phyloP scores from a whole-genome alignment of 2,113 vertebrate species.

The Martes martes region DNA sequence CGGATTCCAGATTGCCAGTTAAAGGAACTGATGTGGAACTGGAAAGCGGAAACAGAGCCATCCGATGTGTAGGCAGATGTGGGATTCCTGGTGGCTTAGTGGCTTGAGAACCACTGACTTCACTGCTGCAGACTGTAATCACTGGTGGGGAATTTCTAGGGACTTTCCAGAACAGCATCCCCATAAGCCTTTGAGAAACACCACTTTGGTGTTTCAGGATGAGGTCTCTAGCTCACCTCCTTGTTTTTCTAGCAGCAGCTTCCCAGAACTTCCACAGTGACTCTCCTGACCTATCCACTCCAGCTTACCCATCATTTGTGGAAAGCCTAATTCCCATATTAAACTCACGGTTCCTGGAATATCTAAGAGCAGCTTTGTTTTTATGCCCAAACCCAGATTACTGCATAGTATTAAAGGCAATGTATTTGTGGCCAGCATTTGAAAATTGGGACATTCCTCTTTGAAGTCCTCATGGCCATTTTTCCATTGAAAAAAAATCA shows the following conservation, averaged over 20 bases:
- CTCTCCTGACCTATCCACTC: not conserved
- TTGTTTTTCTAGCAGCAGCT: not conserved
- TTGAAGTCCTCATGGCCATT: not conserved
- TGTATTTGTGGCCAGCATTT: not conserved
- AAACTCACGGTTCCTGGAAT: not conserved
- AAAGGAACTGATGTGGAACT: not conserved
- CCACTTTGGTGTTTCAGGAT: not conserved
- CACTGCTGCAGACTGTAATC: not conserved
- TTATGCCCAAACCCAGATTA: not conserved
- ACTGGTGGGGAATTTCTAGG: not conserved
- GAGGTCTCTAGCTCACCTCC: not conserved
- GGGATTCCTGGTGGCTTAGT: not conserved
- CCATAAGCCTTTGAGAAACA: not conserved
- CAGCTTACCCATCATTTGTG: not conserved
- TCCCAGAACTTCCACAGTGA: not conserved
- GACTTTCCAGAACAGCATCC: not conserved
- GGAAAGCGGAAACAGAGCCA: not conserved
- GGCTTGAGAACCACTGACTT: not conserved
- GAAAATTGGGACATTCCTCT: not conserved
- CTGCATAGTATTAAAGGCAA: not conserved
- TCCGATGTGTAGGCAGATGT: not conserved
- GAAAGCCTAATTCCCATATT: not conserved
- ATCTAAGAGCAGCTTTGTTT: not conserved
- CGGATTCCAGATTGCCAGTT: not conserved
- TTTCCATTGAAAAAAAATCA: conserved; percentile 3